A percentile compares a stretch with the other conserved stretches of the same genome.
These are phyloP conservation scores for Luidia sarsii DNA, from an alignment of 53 echinoderm and acorn worm species.

Conservation along the genomic window DNA sequence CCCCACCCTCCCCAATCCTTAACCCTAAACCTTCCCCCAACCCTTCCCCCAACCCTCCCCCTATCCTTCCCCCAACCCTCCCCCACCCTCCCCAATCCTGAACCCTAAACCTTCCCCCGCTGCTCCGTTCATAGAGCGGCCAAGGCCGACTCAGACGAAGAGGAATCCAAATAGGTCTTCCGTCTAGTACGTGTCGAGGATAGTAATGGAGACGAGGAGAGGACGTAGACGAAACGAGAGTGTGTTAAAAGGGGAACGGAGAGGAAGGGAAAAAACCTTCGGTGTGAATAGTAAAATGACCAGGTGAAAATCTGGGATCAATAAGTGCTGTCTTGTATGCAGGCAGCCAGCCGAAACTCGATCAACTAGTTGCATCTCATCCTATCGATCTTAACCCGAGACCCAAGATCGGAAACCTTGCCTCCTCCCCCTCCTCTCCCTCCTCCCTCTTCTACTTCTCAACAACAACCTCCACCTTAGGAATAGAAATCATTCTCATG, in stretches of 20 bases:
- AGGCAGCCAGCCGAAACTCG: neutral
- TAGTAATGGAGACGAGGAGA: too few species aligned
- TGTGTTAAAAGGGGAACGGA: too few species aligned
- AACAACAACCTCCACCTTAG: too few species aligned
- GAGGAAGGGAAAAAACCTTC: neutral
- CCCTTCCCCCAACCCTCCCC: neutral
- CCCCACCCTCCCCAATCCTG: neutral
- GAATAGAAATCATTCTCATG: too few species aligned
- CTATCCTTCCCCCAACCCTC: neutral
- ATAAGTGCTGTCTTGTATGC: neutral
- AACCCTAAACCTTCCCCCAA: neutral
- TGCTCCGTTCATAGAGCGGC: neutral
- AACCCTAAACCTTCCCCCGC: neutral
- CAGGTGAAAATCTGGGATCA: slow-evolving; percentile 38
- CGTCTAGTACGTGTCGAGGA: too few species aligned
- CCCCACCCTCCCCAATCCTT: neutral
- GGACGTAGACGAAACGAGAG: too few species aligned
- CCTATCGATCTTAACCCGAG: too few species aligned
- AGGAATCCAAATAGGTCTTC: too few species aligned
- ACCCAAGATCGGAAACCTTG: too few species aligned
- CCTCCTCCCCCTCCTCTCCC: too few species aligned
- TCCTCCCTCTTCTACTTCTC: too few species aligned
- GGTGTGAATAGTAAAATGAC: slow-evolving; percentile 7
- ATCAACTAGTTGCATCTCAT: slow-evolving; percentile 49
- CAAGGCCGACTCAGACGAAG: too few species aligned